Evolutionary conservation across 2,888 invertebrate species (phyloP), one percentile per base, ranked within the genome.

Genomic region (Drosophila quinaria): DNA sequence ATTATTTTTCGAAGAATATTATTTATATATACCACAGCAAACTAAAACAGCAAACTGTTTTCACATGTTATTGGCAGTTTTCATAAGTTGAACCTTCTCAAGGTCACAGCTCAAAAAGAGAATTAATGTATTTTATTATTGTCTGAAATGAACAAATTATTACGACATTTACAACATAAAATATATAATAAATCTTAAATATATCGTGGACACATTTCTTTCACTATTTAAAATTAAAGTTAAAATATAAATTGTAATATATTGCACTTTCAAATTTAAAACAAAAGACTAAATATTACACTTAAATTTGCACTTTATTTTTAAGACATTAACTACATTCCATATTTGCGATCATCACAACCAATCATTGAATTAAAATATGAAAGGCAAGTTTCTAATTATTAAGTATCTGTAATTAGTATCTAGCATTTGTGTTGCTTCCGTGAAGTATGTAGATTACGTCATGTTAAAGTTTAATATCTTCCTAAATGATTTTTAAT

Each of bases 401-500:
- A 31, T 54, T 55, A 55, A 55, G 31, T 55, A 55, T 42, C 17
- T 42, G 31, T 5, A 44, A 6, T 44, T 11, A 44, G 13, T 31
- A 15, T 22, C 5, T 33, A 19, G 31, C n/a, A 29, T 41, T 25
- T 22, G 2, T 13, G 5, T 11, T 52, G 51, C 25, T 10, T 39
- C 15, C 10, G 22, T 44, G 1, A 44, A 44, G 22, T 56, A 44
- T 8, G 22, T 33, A 35, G 22, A 35, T 44, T 15, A 42, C n/a
- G 54, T 13, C 61, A 62, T 62, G 8, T 37, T 29, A 19, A 39
- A 39, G 29, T 31, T n/a, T 47, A 54, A 54, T 39, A 44, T 10
- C n/a, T 37, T 39, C 5, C 22, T 4, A 41, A 39, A 47, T 33
- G 8, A 42, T 51, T 46, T 44, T 2, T 22, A 59, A 59, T 41